These are phyloP conservation scores for Falco peregrinus DNA, from an alignment of 2,797 vertebrate species.

Conservation along the genomic window DNA sequence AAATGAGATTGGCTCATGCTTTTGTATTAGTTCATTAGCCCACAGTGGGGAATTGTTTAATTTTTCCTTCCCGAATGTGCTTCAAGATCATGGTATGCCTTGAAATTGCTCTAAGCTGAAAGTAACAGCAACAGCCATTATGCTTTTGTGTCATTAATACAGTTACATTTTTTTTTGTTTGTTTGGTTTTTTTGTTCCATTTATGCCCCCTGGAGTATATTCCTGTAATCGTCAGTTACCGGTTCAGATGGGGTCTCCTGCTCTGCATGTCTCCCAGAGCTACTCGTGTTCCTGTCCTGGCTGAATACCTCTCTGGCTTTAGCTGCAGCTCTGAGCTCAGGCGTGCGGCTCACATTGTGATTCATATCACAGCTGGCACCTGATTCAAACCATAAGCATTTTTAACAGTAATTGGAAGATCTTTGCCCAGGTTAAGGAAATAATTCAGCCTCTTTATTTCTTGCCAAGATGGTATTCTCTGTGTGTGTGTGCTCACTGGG, in stretches of 20 bases:
- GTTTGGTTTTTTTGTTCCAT: not conserved
- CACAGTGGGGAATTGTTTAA: not conserved
- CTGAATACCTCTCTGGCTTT: not conserved
- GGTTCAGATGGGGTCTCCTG: not conserved
- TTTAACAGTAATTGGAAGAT: not conserved
- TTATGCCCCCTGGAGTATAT: not conserved
- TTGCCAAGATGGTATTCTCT: not conserved
- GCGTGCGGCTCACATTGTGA: not conserved
- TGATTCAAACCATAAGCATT: not conserved
- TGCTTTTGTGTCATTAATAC: not conserved
- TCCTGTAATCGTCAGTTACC: not conserved
- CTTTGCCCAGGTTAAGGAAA: not conserved
- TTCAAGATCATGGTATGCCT: not conserved
- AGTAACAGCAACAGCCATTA: not conserved
- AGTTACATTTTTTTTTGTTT: not conserved
- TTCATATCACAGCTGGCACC: not conserved
- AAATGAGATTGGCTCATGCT: not conserved
- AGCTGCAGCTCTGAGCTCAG: not conserved
- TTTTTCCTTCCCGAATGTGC: not conserved
- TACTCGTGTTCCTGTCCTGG: not conserved
- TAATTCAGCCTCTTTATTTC: not conserved
- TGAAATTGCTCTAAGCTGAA: not conserved
- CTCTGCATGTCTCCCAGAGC: not conserved
- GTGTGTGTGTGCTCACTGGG: rapidly evolving
- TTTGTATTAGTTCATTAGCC: not conserved